Evolutionary conservation across 1,140 invertebrate genomes (phyloP), one percentile per base, ranked within the genome.

Genomic region (Antheraea pernyi): DNA sequence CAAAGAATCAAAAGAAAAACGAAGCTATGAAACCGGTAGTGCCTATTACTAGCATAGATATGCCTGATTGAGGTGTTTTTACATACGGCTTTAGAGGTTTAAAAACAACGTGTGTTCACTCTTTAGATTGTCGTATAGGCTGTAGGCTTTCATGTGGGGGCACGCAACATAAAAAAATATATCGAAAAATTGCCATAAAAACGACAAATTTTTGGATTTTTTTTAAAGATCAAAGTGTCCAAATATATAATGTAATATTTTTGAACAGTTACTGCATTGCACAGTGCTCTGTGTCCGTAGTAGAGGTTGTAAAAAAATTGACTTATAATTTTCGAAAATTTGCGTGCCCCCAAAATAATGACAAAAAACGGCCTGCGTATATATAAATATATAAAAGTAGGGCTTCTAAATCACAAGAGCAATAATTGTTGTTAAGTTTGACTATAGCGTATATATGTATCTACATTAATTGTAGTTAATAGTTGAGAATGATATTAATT

Each of bases 41-140:
- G 89, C 97, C 97, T 80, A 96, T 97, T 72, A 94, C 97, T 61
- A 96, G 96, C 73, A 97, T 98, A 91, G 97, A 98, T 79, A 96
- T 97, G 94, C 97, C 97, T 16, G 97, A 98, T 94, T 98, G 95
- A 96, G 89, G 65, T 42, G 65, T 13, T 42, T 30, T 16, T 46
- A 48, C 19, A 11, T 13, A 7, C 18, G 0, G 48, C 22, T 65
- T 65, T 19, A 46, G 6, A 8, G 30, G 53, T 37, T 67, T 37
- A 30, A 46, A 19, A 69, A 64, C 59, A 42, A 30, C 62, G 68
- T 69, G 68, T 69, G 68, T 69, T 69, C 68, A 69, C 68, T 63
- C 18, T 37, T 16, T 65, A 65, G 48, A 59, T 59, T 36, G 48
- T 76, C 65, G 71, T 30, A 30, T 30, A 30, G n/a, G n/a, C n/a